These are phyloP conservation scores for Larimichthys polyactis DNA, from an alignment of 2,113 vertebrate species.

Conservation along the genomic window DNA sequence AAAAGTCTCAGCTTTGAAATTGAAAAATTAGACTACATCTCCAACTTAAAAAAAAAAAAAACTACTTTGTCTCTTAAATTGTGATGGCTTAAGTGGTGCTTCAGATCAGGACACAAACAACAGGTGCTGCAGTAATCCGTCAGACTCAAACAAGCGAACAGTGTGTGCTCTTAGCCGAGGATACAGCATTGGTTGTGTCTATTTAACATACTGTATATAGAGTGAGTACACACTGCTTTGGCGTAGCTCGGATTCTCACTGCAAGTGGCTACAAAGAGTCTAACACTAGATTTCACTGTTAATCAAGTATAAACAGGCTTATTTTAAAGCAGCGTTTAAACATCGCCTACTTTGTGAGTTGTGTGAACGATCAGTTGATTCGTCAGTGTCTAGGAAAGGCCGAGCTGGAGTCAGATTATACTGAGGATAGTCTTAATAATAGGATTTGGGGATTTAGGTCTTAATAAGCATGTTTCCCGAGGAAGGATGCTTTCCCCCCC, in stretches of 20 bases:
- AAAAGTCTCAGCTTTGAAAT: background rate
- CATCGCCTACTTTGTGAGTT: background rate
- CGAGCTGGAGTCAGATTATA: background rate
- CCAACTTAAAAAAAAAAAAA: constrained; percentile 3
- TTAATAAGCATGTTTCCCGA: constrained; percentile 22
- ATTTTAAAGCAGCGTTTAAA: constrained; percentile 14
- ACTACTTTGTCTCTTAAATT: constrained; percentile 15
- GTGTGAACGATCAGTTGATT: constrained; percentile 22
- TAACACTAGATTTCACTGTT: background rate
- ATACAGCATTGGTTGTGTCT: constrained; percentile 1
- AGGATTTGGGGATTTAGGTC: constrained; percentile 40
- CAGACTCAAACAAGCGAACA: constrained; percentile 20
- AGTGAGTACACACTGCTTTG: background rate
- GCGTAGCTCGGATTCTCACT: background rate
- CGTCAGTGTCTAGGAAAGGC: background rate
- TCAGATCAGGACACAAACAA: constrained; percentile 29
- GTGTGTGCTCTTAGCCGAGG: background rate
- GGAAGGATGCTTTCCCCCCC: background rate
- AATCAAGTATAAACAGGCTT: background rate
- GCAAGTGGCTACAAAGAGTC: background rate
- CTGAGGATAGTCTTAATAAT: constrained; percentile 30
- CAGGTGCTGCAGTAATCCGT: constrained; percentile 51
- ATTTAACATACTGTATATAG: background rate
- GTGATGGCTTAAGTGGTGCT: constrained; percentile 22
- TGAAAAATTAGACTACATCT: background rate